Conservation (phyloP, 2,113 vertebrate genomes). For the Patagioenas fasciata region DNA sequence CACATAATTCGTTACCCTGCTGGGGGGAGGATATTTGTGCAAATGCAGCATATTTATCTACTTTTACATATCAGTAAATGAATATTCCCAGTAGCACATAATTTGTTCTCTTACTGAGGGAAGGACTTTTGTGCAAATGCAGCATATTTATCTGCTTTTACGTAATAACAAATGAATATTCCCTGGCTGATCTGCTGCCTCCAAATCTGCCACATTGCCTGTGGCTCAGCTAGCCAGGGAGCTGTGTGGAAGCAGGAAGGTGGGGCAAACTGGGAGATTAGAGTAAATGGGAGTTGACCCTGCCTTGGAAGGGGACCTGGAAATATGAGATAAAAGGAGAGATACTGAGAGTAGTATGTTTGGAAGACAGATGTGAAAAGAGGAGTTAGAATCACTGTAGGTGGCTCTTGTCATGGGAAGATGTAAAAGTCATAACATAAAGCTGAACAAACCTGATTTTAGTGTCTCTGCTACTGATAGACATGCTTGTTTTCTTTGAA, state of each 20-base stretch:
- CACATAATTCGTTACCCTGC: background rate
- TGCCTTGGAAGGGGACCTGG: background rate
- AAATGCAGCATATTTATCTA: background rate
- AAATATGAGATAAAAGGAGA: background rate
- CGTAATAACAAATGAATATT: background rate
- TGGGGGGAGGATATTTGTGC: background rate
- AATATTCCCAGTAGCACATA: background rate
- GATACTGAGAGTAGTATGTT: background rate
- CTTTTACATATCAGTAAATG: background rate
- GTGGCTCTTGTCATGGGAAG: background rate
- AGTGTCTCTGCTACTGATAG: background rate
- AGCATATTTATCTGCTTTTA: background rate
- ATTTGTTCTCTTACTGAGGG: background rate
- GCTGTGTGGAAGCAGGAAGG: background rate
- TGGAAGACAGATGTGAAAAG: background rate
- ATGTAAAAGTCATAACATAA: background rate
- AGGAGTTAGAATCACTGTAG: background rate
- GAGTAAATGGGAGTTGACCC: background rate
- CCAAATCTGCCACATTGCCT: background rate
- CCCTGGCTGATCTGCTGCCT: background rate
- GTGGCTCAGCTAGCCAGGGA: background rate
- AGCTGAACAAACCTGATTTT: background rate
- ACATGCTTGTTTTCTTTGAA: background rate
- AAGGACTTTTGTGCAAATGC: background rate
- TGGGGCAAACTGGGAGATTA: background rate